Base-by-base conservation (phyloP, 2,888 invertebrate species). In the Ormyrus nitidulus region DNA sequence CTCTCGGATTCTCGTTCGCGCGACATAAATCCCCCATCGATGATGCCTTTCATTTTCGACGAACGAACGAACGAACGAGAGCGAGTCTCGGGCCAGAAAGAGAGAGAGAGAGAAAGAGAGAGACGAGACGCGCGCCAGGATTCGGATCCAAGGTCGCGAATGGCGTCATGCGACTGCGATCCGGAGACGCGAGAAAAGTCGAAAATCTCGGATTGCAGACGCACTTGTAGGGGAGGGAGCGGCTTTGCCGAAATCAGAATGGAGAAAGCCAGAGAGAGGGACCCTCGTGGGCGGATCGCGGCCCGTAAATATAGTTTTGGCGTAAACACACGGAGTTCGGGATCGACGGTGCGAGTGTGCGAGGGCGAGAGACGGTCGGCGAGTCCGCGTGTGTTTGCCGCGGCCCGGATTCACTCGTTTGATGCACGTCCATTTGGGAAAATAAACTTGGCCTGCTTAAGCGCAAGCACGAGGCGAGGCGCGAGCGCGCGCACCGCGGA, bases 221-320 rank as follows among this genome's bases (percentile, higher is more conserved):
- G 46, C 10, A 64, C 13, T 8, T 59, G 4, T 8, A 44, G 48
- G 8, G n/a, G 11, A 46, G 5, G 53, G 19, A 19, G 44, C 19
- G 11, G 46, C 46, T 62, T 51, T 7, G 64, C 7, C 62, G 64
- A 56, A 69, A 74, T 9, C 51, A 34, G 71, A 77, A 77, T 71
- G 46, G 71, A 64, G 64, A 7, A 6, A 44, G 48, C 49, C 48
- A 49, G 44, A 34, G 34, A 44, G 53, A 49, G 19, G 19, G 19
- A 7, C 46, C 34, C 68, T 81, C 75, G 72, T 83, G 81, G 80
- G 80, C 77, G 80, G 80, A 61, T 68, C 83, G 80, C 78, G 62
- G 69, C 68, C 62, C 80, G 77, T 83, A 83, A 81, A 82, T 82
- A 73, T 69, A 81, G 74, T 69, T 76, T 68, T 80, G 80, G 69